Base-by-base conservation (phyloP, 2,113 vertebrate species). In the Melierax canorus region DNA sequence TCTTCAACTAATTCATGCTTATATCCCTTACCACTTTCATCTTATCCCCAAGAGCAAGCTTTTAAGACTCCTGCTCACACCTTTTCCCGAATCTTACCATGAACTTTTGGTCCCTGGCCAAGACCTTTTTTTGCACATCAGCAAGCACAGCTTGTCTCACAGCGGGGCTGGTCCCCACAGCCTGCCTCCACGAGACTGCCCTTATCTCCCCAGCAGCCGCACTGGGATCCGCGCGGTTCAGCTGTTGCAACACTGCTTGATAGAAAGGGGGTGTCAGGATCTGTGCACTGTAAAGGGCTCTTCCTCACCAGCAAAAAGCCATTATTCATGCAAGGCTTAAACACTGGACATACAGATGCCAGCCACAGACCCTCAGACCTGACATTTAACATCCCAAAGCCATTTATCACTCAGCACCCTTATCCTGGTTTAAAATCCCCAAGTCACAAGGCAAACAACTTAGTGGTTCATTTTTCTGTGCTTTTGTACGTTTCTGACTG, bases 361-460 rank as follows among this genome's bases (percentile, higher is more conserved):
- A 95, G 56, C 41, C 66, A 56, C 67, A 74, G 39, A 45, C 56
- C 76, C 78, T 86, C 88, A 77, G 89, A 91, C 46, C 74, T 92
- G 90, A 94, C 92, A 66, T 60, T 76, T 20, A 67, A 80, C 96
- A 96, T 94, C 95, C 87, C 86, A 72, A 93, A 96, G 64, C 87
- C 76, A 92, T 97, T 97, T 96, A 66, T 97, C 97, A 92, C 92
- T 97, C 95, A 60, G 83, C 83, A 79, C 69, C 89, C 95, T 96
- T 71, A 95, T 76, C 86, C 92, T 60, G 59, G 24, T 84, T 94
- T 71, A 71, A 97, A 96, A 93, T 76, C 80, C 88, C 74, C 88
- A 38, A 97, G 93, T 91, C 96, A 91, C 90, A 90, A 96, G 53
- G 96, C 96, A 98, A 97, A 97, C 95, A 97, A 83, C 88, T 91